Evolutionary conservation across 2,797 vertebrate species (phyloP).

Genomic region (Bradypus variegatus): DNA sequence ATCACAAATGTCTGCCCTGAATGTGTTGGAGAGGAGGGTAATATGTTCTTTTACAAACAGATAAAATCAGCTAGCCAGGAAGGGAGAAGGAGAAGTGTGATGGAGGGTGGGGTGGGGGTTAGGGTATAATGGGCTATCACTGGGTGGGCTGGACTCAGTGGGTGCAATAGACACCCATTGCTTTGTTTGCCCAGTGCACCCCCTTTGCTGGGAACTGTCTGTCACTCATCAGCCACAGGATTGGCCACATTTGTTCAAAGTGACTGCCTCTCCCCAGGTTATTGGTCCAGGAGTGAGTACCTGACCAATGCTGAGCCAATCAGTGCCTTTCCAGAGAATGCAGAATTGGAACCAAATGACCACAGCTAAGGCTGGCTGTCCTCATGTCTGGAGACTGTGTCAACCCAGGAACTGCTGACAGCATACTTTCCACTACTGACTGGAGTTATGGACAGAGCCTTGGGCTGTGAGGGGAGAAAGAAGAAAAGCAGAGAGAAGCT

Average conservation of each 20-base stretch:
- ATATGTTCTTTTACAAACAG: background rate
- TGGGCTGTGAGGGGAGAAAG: too few species aligned
- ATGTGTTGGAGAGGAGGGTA: accelerated
- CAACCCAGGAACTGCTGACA: background rate
- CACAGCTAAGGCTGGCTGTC: background rate
- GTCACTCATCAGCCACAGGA: background rate
- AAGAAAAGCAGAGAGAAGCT: background rate
- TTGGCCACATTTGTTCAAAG: background rate
- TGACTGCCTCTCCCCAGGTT: background rate
- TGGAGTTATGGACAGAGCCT: background rate
- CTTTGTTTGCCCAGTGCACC: background rate
- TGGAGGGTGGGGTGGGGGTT: background rate
- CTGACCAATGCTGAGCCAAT: background rate
- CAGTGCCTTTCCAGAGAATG: background rate
- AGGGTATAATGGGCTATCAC: background rate
- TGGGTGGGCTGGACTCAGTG: background rate
- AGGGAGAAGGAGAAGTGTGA: background rate
- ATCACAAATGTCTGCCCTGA: background rate
- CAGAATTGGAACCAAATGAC: background rate
- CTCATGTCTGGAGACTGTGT: background rate
- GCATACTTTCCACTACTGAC: background rate
- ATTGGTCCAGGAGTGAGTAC: background rate
- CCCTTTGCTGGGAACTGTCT: background rate
- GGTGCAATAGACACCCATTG: background rate
- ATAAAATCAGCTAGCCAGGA: background rate